A percentile compares a stretch with the other conserved stretches of the same genome.
These are phyloP conservation scores for Stomatorhinus ivindoensis DNA, from an alignment of 2,113 vertebrate species.

Conservation along the genomic window DNA sequence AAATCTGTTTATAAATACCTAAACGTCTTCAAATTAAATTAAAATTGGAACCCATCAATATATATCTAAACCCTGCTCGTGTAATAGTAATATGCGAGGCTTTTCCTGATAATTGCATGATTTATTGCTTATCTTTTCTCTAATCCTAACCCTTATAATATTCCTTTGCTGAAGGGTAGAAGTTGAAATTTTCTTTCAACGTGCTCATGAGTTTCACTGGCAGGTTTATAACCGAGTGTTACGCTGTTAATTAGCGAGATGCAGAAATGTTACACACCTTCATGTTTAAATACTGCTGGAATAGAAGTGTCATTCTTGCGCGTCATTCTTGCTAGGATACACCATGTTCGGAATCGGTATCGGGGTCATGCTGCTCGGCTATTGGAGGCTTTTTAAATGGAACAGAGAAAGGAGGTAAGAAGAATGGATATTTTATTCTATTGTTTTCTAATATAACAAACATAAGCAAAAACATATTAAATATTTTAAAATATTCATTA, in stretches of 20 bases:
- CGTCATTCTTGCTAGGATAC: slow-evolving; percentile 58
- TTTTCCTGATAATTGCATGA: neutral
- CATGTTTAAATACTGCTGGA: neutral
- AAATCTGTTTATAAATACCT: neutral
- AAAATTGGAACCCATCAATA: neutral
- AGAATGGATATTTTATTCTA: neutral
- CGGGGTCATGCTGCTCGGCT: slow-evolving; percentile 68
- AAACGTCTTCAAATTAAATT: neutral
- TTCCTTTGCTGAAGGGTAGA: neutral
- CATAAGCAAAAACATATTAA: neutral
- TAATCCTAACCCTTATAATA: neutral
- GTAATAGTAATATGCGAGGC: neutral
- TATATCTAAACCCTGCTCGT: neutral
- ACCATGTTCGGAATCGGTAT: slow-evolving; percentile 74
- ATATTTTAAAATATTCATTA: neutral
- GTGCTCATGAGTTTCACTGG: neutral
- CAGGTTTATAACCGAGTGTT: neutral
- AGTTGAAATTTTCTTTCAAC: neutral
- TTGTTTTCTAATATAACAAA: neutral
- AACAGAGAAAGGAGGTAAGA: slow-evolving; percentile 78
- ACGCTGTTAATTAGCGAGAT: neutral
- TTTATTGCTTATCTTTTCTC: neutral
- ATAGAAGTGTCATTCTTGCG: neutral
- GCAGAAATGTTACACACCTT: neutral
- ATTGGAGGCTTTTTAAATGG: slow-evolving; percentile 74